Conservation (phyloP, 2,113 vertebrate genomes). For the Ovibos moschatus region DNA sequence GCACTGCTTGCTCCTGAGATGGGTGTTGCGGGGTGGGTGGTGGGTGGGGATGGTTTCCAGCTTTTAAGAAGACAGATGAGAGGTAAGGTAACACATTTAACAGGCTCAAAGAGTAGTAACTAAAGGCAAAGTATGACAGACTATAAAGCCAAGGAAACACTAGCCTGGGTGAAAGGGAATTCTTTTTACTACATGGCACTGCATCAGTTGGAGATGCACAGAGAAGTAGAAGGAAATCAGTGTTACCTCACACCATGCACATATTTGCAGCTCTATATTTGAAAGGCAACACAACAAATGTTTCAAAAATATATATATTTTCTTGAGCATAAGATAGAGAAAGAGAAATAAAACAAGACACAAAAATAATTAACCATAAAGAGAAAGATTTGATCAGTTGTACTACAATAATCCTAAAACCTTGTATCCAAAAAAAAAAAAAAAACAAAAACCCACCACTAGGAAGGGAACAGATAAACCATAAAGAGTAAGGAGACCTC, state of each 20-base stretch:
- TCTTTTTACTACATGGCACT: fast-evolving
- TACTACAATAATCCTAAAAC: background rate
- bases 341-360: background rate
- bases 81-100: background rate
- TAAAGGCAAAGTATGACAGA: background rate
- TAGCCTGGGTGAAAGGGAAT: background rate
- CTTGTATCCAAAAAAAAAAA: background rate
- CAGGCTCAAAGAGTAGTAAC: no score
- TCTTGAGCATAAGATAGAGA: background rate
- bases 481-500: background rate
- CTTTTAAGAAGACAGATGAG: no score
- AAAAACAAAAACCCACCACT: background rate
- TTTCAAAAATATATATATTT: background rate
- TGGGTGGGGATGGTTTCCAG: background rate
- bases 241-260: fast-evolving
- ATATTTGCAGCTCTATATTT: background rate
- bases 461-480: background rate
- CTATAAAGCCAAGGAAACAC: background rate
- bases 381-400: background rate
- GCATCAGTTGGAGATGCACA: background rate
- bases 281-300: background rate
- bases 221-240: background rate
- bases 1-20: background rate
- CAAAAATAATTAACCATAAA: background rate
- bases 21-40: fast-evolving